These are phyloP conservation scores for Lamellibrachia columna DNA, from an alignment of 2,888 invertebrate species.

Conservation along the genomic window DNA sequence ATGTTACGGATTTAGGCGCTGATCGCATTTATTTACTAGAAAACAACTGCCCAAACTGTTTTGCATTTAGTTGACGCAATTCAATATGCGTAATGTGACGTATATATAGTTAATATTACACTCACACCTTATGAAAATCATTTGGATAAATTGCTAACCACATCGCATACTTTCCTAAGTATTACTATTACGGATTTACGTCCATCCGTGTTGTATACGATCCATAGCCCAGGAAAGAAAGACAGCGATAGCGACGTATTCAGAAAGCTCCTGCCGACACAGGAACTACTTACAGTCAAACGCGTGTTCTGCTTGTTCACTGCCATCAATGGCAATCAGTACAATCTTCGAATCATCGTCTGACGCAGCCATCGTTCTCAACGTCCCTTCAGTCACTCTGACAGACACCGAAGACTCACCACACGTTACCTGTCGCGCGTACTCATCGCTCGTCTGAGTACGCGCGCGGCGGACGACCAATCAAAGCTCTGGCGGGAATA, in stretches of 20 bases:
- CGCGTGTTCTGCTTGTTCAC: slow-evolving; percentile 6
- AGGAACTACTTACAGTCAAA: neutral
- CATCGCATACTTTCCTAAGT: neutral
- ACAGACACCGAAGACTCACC: neutral
- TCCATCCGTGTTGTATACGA: neutral
- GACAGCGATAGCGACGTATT: neutral
- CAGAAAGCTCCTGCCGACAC: neutral
- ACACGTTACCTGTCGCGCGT: neutral
- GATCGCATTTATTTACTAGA: too few relatives aligned
- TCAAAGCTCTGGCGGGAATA: neutral
- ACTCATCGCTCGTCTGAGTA: neutral
- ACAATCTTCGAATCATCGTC: neutral
- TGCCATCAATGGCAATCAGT: neutral
- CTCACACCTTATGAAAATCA: too few relatives aligned
- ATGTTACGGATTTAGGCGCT: too few relatives aligned
- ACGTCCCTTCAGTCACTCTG: neutral
- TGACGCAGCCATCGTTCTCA: neutral
- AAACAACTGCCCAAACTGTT: too few relatives aligned
- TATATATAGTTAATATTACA: too few relatives aligned
- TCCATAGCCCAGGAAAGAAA: neutral
- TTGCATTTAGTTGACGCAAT: too few relatives aligned
- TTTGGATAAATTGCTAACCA: neutral
- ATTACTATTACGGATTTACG: neutral
- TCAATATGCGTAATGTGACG: too few relatives aligned
- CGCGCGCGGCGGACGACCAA: neutral